These are phyloP conservation scores for Campopleginae sp. DNA, from an alignment of 2,888 invertebrate genomes.

Conservation along the genomic window DNA sequence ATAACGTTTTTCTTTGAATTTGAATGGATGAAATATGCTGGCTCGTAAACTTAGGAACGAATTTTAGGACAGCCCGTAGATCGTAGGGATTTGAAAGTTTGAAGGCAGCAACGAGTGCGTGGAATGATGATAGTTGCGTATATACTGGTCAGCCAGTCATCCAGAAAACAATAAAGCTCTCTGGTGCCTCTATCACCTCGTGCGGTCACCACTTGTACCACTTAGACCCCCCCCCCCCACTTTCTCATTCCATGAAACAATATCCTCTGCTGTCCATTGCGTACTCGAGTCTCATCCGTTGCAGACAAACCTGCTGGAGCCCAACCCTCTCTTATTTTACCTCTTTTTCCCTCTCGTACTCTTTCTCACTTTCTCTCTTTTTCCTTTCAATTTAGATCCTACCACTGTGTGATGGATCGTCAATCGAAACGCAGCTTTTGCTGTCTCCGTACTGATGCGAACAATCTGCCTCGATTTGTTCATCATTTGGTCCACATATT, in stretches of 20 bases:
- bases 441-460: constrained; percentile 27
- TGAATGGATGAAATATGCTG: background rate
- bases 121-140: constrained; percentile 65
- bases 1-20: background rate
- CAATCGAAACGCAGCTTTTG: constrained; percentile 6
- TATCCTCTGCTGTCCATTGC: constrained; percentile 55
- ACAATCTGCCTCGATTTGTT: constrained; percentile 24
- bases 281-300: constrained; percentile 66
- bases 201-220: constrained; percentile 76
- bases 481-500: constrained; percentile 33
- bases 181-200: constrained; percentile 71
- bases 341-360: constrained; percentile 6
- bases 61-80: constrained; percentile 54
- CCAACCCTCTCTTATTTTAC: background rate
- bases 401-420: constrained; percentile 42
- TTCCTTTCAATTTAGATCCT: constrained; percentile 65
- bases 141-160: constrained; percentile 75
- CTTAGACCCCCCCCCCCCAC: constrained; percentile 72
- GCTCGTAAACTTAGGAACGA: background rate
- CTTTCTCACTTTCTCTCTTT: constrained; percentile 70
- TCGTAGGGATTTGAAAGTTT: constrained; percentile 29
- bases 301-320: constrained; percentile 59
- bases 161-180: constrained; percentile 80
- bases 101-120: constrained; percentile 41
- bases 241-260: constrained; percentile 55